phyloP scores from a whole-genome alignment of 2,797 vertebrate genomes.

The Coregonus suidteri region DNA sequence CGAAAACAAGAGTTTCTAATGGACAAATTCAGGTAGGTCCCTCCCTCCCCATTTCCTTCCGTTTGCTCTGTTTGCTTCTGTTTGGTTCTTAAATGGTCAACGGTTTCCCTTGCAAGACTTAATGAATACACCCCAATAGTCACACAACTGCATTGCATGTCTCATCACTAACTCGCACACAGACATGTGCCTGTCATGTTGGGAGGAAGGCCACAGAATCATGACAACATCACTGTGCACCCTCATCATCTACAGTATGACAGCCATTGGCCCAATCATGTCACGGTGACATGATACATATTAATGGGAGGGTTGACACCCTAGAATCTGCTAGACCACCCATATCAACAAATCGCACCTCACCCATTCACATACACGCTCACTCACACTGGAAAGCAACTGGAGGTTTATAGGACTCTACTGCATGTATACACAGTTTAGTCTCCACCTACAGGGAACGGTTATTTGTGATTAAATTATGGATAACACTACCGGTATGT shows the following conservation, averaged over 20 bases:
- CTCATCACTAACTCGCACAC: neutral
- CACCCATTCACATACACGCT: neutral
- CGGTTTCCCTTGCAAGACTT: too few species aligned
- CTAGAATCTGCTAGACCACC: constrained; percentile 49
- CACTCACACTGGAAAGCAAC: neutral
- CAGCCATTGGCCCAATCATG: constrained; percentile 55
- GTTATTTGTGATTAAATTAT: neutral
- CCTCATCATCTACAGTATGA: constrained; percentile 35
- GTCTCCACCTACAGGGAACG: neutral
- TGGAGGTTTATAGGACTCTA: neutral
- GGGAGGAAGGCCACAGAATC: constrained; percentile 1
- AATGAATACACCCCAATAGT: neutral
- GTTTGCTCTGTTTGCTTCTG: too few species aligned
- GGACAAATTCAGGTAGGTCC: too few species aligned
- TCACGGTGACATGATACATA: constrained; percentile 61
- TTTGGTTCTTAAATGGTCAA: too few species aligned
- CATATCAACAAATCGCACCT: constrained; percentile 7
- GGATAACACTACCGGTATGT: neutral
- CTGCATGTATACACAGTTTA: neutral
- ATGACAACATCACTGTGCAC: neutral
- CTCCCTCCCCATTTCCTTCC: too few species aligned
- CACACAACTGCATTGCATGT: neutral
- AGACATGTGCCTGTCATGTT: neutral
- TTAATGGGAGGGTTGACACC: constrained; percentile 57
- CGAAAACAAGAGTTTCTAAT: too few species aligned